Conservation (phyloP, 2,797 vertebrate genomes). For the Botia kubotai region DNA sequence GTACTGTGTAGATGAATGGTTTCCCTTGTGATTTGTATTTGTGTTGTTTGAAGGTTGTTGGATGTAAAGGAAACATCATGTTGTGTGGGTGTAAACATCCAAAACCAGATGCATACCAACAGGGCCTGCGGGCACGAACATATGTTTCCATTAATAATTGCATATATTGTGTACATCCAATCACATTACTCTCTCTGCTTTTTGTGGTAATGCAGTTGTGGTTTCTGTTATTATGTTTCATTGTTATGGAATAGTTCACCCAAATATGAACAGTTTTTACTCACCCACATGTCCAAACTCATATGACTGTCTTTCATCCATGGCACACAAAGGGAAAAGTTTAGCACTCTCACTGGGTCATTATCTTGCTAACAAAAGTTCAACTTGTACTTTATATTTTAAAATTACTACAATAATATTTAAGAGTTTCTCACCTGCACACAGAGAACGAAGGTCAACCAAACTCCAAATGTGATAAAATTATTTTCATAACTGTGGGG, state of each 20-base stretch:
- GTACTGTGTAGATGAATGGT: neutral
- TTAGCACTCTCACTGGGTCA: no score
- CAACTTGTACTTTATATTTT: no score
- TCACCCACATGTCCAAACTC: neutral
- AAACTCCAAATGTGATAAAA: neutral
- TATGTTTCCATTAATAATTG: neutral
- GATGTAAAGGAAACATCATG: neutral
- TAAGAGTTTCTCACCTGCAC: neutral
- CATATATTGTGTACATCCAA: neutral
- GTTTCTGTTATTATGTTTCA: neutral
- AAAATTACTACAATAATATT: neutral
- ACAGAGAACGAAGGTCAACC: neutral
- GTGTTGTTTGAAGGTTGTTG: constrained; percentile 28
- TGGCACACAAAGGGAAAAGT: no score
- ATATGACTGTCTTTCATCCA: no score
- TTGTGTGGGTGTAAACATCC: neutral
- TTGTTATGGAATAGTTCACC: neutral
- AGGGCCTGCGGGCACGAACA: neutral
- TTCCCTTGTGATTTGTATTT: constrained; percentile 12
- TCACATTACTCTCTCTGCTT: neutral
- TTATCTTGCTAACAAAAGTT: no score
- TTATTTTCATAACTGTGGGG: neutral
- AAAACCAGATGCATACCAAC: neutral
- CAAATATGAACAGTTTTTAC: neutral
- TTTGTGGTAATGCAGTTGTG: neutral